Percentiles rank a stretch among this genome's conserved stretches.
Conservation (phyloP, 2,888 invertebrate genomes). For the Volucella zonaria region DNA sequence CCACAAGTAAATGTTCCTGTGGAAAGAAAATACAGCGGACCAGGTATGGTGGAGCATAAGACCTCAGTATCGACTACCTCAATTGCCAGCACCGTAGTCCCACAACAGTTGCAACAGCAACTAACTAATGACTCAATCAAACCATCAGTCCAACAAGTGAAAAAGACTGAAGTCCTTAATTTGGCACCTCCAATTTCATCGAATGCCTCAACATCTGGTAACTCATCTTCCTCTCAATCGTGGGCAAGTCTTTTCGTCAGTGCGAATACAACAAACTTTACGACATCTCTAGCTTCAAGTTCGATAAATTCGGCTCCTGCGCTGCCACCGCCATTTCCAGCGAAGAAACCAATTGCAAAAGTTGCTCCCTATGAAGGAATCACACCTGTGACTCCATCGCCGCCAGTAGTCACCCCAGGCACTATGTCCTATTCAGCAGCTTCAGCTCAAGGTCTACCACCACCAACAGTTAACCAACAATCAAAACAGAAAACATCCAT, state of each 20-base stretch:
- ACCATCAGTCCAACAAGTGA: slow-evolving; percentile 62
- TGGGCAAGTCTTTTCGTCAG: slow-evolving; percentile 88
- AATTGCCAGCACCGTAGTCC: slow-evolving; percentile 83
- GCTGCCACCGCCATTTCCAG: slow-evolving; percentile 76
- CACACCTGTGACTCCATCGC: slow-evolving; percentile 76
- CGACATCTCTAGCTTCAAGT: slow-evolving; percentile 68
- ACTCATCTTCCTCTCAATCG: slow-evolving; percentile 81
- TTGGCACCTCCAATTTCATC: slow-evolving; percentile 67
- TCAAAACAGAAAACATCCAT: slow-evolving; percentile 52
- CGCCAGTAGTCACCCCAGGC: slow-evolving; percentile 79
- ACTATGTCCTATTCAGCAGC: slow-evolving; percentile 82
- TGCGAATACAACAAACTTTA: slow-evolving; percentile 75
- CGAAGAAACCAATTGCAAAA: slow-evolving; percentile 85
- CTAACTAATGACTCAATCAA: slow-evolving; percentile 70
- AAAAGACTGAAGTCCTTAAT: slow-evolving; percentile 61
- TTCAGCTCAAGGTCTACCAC: slow-evolving; percentile 81
- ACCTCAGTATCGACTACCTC: slow-evolving; percentile 83
- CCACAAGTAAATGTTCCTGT: slow-evolving; percentile 77
- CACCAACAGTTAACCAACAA: slow-evolving; percentile 33
- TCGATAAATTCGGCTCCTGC: slow-evolving; percentile 75
- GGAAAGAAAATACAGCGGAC: slow-evolving; percentile 74
- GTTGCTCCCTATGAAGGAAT: slow-evolving; percentile 84
- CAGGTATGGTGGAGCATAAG: slow-evolving; percentile 82
- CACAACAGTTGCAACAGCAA: slow-evolving; percentile 78
- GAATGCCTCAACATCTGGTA: slow-evolving; percentile 42